Percentiles rank a stretch among this genome's conserved stretches.
These are phyloP conservation scores for Thamnophis elegans DNA, from an alignment of 2,797 vertebrate genomes.

Conservation along the genomic window DNA sequence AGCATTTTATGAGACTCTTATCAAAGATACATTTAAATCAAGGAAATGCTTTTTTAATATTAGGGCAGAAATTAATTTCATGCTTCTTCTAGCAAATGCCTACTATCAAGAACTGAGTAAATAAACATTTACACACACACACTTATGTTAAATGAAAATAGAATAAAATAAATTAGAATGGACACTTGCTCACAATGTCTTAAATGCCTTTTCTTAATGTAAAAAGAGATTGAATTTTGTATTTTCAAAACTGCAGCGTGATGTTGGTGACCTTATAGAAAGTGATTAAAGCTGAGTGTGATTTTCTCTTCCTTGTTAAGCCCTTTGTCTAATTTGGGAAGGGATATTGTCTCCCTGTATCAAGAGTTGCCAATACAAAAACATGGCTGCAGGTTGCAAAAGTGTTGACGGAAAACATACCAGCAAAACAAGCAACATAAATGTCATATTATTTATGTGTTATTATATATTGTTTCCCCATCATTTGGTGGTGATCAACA, in stretches of 20 bases:
- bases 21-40: constrained; percentile 65
- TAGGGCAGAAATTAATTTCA: constrained; percentile 70
- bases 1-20: constrained; percentile 58
- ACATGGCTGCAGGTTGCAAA: too few species aligned
- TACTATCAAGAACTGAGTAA: constrained; percentile 59
- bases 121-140: constrained; percentile 68
- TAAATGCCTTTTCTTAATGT: background rate
- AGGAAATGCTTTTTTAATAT: constrained; percentile 68
- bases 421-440: too few species aligned
- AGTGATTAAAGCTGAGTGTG: background rate
- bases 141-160: constrained; percentile 47
- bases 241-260: background rate
- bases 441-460: background rate
- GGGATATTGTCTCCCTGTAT: background rate
- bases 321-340: background rate
- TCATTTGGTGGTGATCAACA: background rate
- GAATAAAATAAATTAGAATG: constrained; percentile 37
- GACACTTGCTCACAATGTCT: constrained; percentile 24
- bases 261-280: background rate
- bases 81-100: constrained; percentile 68
- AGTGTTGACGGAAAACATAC: too few species aligned
- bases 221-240: background rate
- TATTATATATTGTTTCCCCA: background rate
- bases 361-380: too few species aligned
- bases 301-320: background rate